phyloP scores from a whole-genome alignment of 2,888 invertebrate species.

The Erpobdella octoculata region DNA sequence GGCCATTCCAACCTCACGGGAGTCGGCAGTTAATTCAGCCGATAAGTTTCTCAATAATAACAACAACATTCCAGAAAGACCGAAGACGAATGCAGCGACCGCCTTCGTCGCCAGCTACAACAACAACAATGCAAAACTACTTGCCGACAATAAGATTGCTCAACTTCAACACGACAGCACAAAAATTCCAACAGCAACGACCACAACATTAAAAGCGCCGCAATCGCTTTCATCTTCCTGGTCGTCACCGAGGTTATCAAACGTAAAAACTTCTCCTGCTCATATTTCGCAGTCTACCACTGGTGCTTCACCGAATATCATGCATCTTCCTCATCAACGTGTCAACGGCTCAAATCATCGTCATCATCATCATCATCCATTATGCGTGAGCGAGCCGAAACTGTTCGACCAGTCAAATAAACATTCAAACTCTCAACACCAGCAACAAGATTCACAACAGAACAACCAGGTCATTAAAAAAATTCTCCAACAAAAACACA shows the following conservation, averaged over 20 bases:
- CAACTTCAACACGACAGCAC: background rate
- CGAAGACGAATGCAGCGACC: background rate
- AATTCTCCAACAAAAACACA: background rate
- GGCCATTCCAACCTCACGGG: background rate
- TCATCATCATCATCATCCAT: background rate
- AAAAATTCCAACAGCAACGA: background rate
- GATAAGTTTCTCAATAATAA: background rate
- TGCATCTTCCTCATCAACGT: background rate
- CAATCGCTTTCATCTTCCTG: background rate
- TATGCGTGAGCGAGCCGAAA: constrained; percentile 1
- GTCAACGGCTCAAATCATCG: too few species aligned
- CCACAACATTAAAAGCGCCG: background rate
- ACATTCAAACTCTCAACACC: background rate
- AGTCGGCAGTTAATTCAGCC: too few species aligned
- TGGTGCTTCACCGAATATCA: background rate
- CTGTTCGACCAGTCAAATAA: background rate
- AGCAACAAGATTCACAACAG: background rate
- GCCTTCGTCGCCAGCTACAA: background rate
- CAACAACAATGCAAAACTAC: background rate
- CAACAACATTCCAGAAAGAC: background rate
- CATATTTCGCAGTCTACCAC: background rate
- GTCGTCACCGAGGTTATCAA: background rate
- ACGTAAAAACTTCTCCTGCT: background rate
- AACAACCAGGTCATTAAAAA: too few species aligned
- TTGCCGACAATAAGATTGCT: too few species aligned